Evolutionary conservation across 2,888 invertebrate species (phyloP).

Genomic region (Scaptomyza polygonia): DNA sequence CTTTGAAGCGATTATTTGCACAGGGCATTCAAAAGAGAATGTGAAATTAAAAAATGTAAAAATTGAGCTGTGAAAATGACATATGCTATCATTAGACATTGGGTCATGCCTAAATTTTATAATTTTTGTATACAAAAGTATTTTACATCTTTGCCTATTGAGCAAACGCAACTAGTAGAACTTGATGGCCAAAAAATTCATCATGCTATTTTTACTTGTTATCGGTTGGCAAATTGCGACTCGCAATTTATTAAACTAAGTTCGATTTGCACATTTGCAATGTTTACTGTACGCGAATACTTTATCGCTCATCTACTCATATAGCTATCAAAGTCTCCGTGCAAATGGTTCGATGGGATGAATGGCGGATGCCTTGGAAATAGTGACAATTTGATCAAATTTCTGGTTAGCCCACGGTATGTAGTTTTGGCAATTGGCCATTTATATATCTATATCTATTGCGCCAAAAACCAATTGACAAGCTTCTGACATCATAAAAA

Average conservation of each 20-base stretch:
- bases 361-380: not conserved
- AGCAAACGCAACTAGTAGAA: not conserved
- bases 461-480: conserved; percentile 29
- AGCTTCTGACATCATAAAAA: conserved; percentile 51
- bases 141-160: no score
- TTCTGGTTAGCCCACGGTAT: conserved; percentile 38
- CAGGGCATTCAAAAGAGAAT: no score
- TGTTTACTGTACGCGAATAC: conserved; percentile 21
- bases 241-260: conserved; percentile 17
- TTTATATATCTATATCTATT: conserved; percentile 45
- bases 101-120: no score
- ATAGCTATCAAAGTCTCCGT: conserved; percentile 30
- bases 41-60: not conserved
- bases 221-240: not conserved
- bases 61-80: not conserved
- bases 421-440: conserved; percentile 47
- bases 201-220: not conserved
- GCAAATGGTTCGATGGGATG: conserved; percentile 15
- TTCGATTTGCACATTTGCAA: conserved; percentile 4
- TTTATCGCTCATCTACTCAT: conserved; percentile 31
- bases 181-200: not conserved
- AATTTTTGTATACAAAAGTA: no score
- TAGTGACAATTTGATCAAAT: conserved; percentile 19
- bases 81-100: not conserved
- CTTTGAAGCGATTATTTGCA: not conserved